These are phyloP conservation scores for Hoplias malabaricus DNA, from an alignment of 2,113 vertebrate genomes.

Conservation along the genomic window DNA sequence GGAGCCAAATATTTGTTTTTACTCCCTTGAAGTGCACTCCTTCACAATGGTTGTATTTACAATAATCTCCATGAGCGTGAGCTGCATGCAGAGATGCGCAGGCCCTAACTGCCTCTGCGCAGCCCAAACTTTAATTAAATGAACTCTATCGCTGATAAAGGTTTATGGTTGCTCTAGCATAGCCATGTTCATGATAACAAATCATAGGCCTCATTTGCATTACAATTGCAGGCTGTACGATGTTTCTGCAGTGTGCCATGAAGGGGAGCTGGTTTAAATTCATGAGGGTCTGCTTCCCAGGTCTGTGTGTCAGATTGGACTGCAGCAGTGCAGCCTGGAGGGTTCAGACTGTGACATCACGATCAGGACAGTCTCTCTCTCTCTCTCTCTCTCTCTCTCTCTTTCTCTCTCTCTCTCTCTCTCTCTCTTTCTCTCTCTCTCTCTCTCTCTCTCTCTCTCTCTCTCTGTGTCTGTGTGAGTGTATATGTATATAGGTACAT, in stretches of 20 bases:
- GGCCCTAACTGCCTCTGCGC: conserved; percentile 63
- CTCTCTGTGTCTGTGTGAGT: background rate
- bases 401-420: background rate
- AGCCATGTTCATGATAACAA: conserved; percentile 50
- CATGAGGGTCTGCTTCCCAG: conserved; percentile 38
- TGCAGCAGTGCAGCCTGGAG: conserved; percentile 4
- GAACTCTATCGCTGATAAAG: conserved; percentile 51
- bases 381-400: background rate
- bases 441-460: background rate
- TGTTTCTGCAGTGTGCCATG: conserved; percentile 6
- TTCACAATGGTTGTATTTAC: conserved; percentile 78
- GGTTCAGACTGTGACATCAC: conserved; percentile 9
- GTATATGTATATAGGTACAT: background rate
- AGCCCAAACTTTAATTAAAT: conserved; percentile 75
- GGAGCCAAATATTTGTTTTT: conserved; percentile 77
- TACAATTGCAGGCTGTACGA: conserved; percentile 34
- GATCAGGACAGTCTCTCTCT: background rate
- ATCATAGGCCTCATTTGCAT: conserved; percentile 57
- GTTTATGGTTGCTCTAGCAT: conserved; percentile 44
- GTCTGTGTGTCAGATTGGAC: conserved; percentile 30
- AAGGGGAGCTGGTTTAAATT: conserved; percentile 49
- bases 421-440: conserved; percentile 6
- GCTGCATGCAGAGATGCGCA: conserved; percentile 36
- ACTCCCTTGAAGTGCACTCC: conserved; percentile 74
- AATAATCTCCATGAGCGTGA: conserved; percentile 70